Base-by-base conservation (phyloP, 1,140 invertebrate species). In the Drosophila serrata region DNA sequence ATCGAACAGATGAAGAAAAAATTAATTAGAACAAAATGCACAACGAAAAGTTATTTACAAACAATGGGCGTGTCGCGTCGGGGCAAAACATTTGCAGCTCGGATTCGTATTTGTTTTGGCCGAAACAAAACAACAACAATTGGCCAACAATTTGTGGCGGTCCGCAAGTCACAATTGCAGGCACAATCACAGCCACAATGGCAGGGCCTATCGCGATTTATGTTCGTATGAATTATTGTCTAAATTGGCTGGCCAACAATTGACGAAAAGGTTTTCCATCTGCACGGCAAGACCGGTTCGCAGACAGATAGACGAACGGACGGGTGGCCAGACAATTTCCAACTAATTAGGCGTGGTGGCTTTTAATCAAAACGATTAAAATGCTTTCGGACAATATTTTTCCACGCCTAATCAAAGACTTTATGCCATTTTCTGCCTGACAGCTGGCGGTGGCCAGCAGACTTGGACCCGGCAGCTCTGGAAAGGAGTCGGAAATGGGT, bases 361-460 rank as follows among this genome's bases (percentile, higher is more conserved):
- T 90, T 90, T 90, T 90, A 90, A 90, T 90, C 85, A 90, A 90
- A 90, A 90, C 85, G 81, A 90, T 90, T 90, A 90, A 90, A 90
- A 90, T 90, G 85, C 85, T 90, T 90, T 90, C 78, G 77, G 85
- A 90, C 81, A 90, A 90, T 90, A 90, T 90, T 90, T 90, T 90
- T 90, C 85, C 85, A 90, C 81, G 85, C 85, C 85, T 88, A 90
- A 88, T 88, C 85, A 88, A 81, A 90, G 81, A 84, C 77, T 81
- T 64, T 75, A 84, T 84, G 76, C 85, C 85, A 88, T 86, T 86
- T 86, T 84, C 75, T 85, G 81, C 77, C 77, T 88, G 85, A 88
- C 85, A 88, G 85, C 85, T 90, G 85, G 85, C 84, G 68, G 73
- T 81, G 76, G 49, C 56, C 61, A 61, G 31, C 59, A 43, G 43